Evolutionary conservation across 2,888 invertebrate species (phyloP), one percentile per base, ranked within the genome.

Genomic region (Plebejus argus): DNA sequence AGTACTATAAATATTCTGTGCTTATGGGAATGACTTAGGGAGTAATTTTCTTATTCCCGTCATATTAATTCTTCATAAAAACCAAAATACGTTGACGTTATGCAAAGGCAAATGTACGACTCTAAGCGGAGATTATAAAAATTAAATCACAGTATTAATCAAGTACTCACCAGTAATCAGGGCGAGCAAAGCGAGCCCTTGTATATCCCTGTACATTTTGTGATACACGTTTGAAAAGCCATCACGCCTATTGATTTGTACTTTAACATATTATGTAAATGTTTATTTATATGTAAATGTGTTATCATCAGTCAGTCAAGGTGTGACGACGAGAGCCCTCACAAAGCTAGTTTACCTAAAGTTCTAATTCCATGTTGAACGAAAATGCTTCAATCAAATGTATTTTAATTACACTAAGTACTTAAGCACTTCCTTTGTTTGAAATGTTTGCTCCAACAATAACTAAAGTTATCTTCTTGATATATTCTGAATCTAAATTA

Each of bases 351-450:
- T 66, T 66, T 7, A 66, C 12, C 28, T 28, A 4, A 12, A 66
- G 28, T 33, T 66, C 66, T 28, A 12, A 61, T 12, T 61, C 15
- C 28, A 1, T 33, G 28, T 66, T 33, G 15, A 20, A 23, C 28
- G 15, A 23, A 66, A 66, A 28, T 66, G 28, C 66, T 33, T 18
- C 28, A 61, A 61, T 61, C 23, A 61, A 66, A 66, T 28, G 66
- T 66, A 66, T 66, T 66, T 66, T 28, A 66, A 66, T 66, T 33
- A 66, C 6, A 33, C 66, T 66, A 66, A 66, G 66, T 66, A 66
- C 18, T 10, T 66, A 66, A 15, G 61, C 23, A 61, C 15, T 66
- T 7, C 66, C 28, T 66, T 66, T 66, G 66, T 66, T 33, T 66
- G 28, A 66, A 18, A 66, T 18, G 66, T 33, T 66, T 66, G 20